These are phyloP conservation scores for Rhabdophis nuchalis DNA, from an alignment of 2,797 vertebrate species.

Conservation along the genomic window DNA sequence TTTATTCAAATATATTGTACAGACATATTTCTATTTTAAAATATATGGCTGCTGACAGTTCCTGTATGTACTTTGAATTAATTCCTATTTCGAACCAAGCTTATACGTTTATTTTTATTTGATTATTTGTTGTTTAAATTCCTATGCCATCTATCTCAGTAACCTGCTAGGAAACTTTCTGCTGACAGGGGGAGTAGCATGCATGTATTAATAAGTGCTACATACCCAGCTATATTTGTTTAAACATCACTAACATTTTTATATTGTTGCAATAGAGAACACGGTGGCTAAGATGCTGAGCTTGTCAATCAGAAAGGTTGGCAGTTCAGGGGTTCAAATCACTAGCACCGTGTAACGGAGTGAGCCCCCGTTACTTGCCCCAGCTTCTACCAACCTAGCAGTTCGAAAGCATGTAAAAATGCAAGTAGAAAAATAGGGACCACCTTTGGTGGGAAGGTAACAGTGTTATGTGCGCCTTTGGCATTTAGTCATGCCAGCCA, in stretches of 20 bases:
- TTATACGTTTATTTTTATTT: neutral
- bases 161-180: neutral
- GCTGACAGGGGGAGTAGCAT: neutral
- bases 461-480: too few relatives aligned
- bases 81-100: neutral
- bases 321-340: too few relatives aligned
- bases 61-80: neutral
- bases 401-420: too few relatives aligned
- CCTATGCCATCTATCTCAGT: neutral
- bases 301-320: too few relatives aligned
- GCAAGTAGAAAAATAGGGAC: too few relatives aligned
- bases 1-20: neutral
- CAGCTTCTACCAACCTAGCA: too few relatives aligned
- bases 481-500: too few relatives aligned
- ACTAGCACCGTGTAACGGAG: too few relatives aligned
- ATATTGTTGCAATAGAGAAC: neutral
- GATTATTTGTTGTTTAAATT: neutral
- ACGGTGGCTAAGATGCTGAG: neutral
- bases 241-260: neutral
- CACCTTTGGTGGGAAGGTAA: too few relatives aligned
- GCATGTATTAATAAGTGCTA: neutral
- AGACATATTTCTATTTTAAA: neutral
- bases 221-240: neutral
- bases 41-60: neutral
- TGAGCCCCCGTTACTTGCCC: too few relatives aligned